A percentile compares a stretch with the other conserved stretches of the same genome.
Evolutionary conservation across 2,797 vertebrate species (phyloP).

Genomic region (Lepilemur septentrionalis): DNA sequence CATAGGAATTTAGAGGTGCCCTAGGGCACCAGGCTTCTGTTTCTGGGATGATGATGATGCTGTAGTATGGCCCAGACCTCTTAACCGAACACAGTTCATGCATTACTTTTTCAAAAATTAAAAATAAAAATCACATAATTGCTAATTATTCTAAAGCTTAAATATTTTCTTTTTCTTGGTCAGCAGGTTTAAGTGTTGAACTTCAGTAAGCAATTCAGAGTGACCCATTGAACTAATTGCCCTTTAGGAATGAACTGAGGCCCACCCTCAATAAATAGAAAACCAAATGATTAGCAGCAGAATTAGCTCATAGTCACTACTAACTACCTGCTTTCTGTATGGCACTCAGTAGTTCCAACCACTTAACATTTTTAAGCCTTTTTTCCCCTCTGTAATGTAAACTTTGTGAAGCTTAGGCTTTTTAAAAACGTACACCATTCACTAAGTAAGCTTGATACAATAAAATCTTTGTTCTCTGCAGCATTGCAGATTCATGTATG

Average conservation of each 20-base stretch:
- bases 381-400: slow-evolving; percentile 75
- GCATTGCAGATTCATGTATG: slow-evolving; percentile 49
- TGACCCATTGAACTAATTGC: slow-evolving; percentile 20
- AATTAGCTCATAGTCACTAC: slow-evolving; percentile 36
- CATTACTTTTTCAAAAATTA: neutral
- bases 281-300: slow-evolving; percentile 1
- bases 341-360: slow-evolving; percentile 70
- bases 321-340: slow-evolving; percentile 56
- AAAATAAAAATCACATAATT: neutral
- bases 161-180: slow-evolving; percentile 23
- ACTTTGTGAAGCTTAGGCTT: slow-evolving; percentile 64
- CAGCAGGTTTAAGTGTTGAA: slow-evolving; percentile 30
- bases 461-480: slow-evolving; percentile 82
- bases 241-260: neutral
- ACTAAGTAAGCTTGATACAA: slow-evolving; percentile 78
- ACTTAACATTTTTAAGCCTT: slow-evolving; percentile 77
- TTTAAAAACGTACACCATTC: slow-evolving; percentile 71
- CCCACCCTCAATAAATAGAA: neutral
- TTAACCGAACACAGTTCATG: neutral
- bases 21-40: neutral
- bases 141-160: neutral
- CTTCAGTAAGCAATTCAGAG: slow-evolving; percentile 23
- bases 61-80: neutral
- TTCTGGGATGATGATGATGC: neutral
- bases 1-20: neutral